phyloP scores from a whole-genome alignment of 2,797 vertebrate species.

The Smutsia gigantea region DNA sequence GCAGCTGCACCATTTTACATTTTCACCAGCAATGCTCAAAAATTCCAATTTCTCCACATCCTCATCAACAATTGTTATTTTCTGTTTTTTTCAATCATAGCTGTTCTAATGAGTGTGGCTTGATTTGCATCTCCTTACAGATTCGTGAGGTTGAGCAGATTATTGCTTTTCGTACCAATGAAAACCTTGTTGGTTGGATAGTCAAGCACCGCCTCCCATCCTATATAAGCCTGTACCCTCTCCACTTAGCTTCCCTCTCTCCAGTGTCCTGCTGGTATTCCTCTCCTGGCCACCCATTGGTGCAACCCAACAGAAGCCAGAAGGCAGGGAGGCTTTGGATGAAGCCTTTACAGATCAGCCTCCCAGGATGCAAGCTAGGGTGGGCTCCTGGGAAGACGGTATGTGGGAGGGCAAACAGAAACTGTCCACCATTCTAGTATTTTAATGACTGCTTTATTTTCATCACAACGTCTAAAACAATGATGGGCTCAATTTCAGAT shows the following conservation, averaged over 20 bases:
- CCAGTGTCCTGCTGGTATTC: neutral
- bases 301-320: neutral
- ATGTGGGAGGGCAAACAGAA: neutral
- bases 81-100: neutral
- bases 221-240: neutral
- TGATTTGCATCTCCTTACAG: neutral
- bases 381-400: neutral
- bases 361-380: neutral
- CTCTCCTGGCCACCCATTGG: neutral
- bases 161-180: neutral
- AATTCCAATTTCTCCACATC: neutral
- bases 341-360: neutral
- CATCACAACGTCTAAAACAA: neutral
- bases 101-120: neutral
- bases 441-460: neutral
- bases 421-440: neutral
- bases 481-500: neutral
- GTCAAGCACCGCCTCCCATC: neutral
- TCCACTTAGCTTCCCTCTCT: neutral
- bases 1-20: neutral
- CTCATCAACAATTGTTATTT: neutral
- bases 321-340: neutral
- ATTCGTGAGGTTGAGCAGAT: neutral
- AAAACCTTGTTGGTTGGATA: neutral
- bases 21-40: neutral